These are phyloP conservation scores for Sus cebifrons DNA, from an alignment of 2,797 vertebrate genomes.

Conservation along the genomic window DNA sequence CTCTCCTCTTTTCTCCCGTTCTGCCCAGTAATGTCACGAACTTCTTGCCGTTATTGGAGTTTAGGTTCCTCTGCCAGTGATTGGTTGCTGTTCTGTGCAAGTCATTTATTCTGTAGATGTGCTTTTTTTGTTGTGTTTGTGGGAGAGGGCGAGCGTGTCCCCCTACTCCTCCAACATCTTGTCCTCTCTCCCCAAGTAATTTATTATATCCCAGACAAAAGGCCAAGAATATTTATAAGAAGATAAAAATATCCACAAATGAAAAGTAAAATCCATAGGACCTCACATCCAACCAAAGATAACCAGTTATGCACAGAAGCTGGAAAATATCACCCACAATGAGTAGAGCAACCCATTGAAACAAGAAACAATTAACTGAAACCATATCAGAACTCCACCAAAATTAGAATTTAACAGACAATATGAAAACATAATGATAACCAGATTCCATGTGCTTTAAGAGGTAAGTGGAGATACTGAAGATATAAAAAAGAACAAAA, in stretches of 20 bases:
- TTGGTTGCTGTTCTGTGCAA: too few relatives aligned
- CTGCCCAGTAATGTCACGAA: too few relatives aligned
- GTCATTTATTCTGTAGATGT: too few relatives aligned
- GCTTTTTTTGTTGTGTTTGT: too few relatives aligned
- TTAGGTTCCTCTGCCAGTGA: too few relatives aligned
- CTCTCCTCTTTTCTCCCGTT: too few relatives aligned
- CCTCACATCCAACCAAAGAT: not conserved
- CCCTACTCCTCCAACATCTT: too few relatives aligned
- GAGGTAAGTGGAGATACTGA: not conserved
- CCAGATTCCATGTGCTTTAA: not conserved
- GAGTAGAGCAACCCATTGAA: not conserved
- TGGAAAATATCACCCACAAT: not conserved
- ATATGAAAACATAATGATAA: slow-evolving; percentile 19
- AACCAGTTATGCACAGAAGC: not conserved
- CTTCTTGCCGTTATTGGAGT: too few relatives aligned
- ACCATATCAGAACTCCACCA: not conserved
- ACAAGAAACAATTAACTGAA: slow-evolving; percentile 34
- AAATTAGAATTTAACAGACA: not conserved
- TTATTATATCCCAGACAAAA: slow-evolving; percentile 24
- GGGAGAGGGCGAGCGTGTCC: too few relatives aligned
- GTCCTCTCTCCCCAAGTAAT: too few relatives aligned
- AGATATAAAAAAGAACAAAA: slow-evolving; percentile 1
- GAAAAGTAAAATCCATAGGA: slow-evolving; percentile 35
- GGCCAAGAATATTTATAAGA: not conserved
- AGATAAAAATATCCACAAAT: not conserved